A percentile compares a stretch with the other conserved stretches of the same genome.
phyloP scores from a whole-genome alignment of 2,113 vertebrate genomes.

The Eretmochelys imbricata region DNA sequence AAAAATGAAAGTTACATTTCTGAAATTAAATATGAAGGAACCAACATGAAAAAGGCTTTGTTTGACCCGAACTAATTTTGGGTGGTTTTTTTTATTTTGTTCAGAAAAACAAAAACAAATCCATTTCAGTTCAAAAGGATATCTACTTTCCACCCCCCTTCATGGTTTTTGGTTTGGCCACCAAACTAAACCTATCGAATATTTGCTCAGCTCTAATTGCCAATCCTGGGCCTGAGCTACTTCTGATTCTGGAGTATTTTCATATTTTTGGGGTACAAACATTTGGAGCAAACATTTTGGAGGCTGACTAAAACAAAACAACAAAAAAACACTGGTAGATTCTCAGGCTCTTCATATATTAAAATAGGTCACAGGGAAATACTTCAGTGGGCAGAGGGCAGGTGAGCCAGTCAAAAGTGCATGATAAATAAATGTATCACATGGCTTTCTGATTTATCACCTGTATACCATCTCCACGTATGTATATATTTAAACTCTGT shows the following conservation, averaged over 20 bases:
- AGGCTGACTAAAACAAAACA: background rate
- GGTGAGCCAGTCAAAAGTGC: background rate
- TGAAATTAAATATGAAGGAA: background rate
- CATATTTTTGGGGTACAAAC: background rate
- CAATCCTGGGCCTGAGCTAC: background rate
- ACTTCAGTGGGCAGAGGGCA: background rate
- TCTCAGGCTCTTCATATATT: background rate
- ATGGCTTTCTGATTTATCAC: background rate
- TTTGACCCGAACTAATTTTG: background rate
- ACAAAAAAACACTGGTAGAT: background rate
- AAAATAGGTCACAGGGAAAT: background rate
- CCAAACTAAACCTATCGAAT: background rate
- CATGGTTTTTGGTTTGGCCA: background rate
- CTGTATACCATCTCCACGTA: fast-evolving
- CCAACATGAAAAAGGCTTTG: background rate
- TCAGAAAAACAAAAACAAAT: background rate
- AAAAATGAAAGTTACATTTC: background rate
- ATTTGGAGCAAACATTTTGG: background rate
- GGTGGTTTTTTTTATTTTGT: background rate
- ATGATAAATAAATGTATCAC: background rate
- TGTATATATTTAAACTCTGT: background rate
- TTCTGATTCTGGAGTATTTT: background rate
- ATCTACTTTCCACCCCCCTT: background rate
- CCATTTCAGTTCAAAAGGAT: background rate
- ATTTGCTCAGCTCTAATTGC: background rate